A percentile compares a stretch with the other conserved stretches of the same genome.
Conservation (phyloP, 2,797 vertebrate genomes). For the Lagocephalus sceleratus region DNA sequence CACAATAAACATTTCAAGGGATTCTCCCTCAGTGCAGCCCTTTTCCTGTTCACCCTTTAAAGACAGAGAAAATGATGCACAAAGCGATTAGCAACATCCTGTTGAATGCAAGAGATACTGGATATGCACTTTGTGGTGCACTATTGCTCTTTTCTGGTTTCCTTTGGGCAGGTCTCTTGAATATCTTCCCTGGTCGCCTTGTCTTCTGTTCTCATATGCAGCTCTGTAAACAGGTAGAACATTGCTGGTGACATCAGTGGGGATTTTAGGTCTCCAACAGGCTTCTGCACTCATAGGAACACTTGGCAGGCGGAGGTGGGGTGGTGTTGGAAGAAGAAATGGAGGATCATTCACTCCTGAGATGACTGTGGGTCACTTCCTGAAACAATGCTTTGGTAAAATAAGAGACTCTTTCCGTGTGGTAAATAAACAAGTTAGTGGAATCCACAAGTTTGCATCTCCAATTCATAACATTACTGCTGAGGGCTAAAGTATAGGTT, state of each 20-base stretch:
- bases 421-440: slow-evolving; percentile 12
- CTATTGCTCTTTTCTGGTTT: slow-evolving; percentile 69
- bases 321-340: slow-evolving; percentile 42
- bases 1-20: slow-evolving; percentile 52
- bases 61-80: slow-evolving; percentile 49
- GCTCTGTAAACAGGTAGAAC: slow-evolving; percentile 69
- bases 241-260: slow-evolving; percentile 49
- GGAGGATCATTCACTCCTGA: slow-evolving; percentile 37
- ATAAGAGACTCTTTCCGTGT: slow-evolving; percentile 1
- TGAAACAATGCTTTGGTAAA: slow-evolving; percentile 21
- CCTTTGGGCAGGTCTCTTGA: slow-evolving; percentile 60
- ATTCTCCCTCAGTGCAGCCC: slow-evolving; percentile 61
- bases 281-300: slow-evolving; percentile 50
- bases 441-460: slow-evolving; percentile 6
- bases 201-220: slow-evolving; percentile 26
- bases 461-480: not conserved
- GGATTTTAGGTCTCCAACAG: slow-evolving; percentile 54
- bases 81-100: slow-evolving; percentile 57
- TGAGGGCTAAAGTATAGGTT: slow-evolving; percentile 9
- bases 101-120: slow-evolving; percentile 62
- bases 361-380: slow-evolving; percentile 34
- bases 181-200: slow-evolving; percentile 18
- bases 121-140: slow-evolving; percentile 64
- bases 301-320: slow-evolving; percentile 43
- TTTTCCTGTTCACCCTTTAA: slow-evolving; percentile 66